Evolutionary conservation across 2,888 invertebrate genomes (phyloP).

Genomic region (Chydorus sphaericus): DNA sequence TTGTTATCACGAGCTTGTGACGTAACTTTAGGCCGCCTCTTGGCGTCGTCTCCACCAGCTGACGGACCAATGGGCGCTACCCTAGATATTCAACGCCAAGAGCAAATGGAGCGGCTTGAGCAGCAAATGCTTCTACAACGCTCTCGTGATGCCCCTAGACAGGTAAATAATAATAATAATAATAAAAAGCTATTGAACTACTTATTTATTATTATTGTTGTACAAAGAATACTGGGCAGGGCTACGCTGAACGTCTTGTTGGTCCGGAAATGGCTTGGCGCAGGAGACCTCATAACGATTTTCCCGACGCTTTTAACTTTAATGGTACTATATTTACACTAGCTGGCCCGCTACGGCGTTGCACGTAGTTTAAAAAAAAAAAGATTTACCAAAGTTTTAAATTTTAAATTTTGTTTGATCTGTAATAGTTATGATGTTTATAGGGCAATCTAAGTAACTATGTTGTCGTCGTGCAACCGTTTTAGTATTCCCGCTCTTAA

Average conservation of each 20-base stretch:
- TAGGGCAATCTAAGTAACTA: no score
- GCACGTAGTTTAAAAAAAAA: no score
- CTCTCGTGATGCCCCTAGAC: constrained; percentile 22
- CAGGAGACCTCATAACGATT: neutral
- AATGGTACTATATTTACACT: no score
- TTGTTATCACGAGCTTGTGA: constrained; percentile 27
- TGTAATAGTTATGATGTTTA: no score
- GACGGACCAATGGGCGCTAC: constrained; percentile 35
- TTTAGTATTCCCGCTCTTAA: no score
- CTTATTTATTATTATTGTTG: no score
- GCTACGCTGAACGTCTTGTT: constrained; percentile 26
- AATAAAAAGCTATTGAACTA: no score
- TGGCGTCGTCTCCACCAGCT: constrained; percentile 29
- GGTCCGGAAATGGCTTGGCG: constrained; percentile 22
- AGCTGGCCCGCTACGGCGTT: no score
- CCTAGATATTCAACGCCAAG: constrained; percentile 35
- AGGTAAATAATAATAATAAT: neutral
- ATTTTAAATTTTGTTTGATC: no score
- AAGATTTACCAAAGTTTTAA: no score
- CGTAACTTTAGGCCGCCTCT: constrained; percentile 29
- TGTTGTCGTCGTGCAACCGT: no score
- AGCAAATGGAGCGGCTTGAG: constrained; percentile 34
- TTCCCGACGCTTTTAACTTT: constrained; percentile 1
- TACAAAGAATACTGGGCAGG: constrained; percentile 23
- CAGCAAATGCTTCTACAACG: constrained; percentile 31